A percentile compares a stretch with the other conserved stretches of the same genome.
Conservation (phyloP, 2,113 vertebrate genomes). For the Psettodes erumei region DNA sequence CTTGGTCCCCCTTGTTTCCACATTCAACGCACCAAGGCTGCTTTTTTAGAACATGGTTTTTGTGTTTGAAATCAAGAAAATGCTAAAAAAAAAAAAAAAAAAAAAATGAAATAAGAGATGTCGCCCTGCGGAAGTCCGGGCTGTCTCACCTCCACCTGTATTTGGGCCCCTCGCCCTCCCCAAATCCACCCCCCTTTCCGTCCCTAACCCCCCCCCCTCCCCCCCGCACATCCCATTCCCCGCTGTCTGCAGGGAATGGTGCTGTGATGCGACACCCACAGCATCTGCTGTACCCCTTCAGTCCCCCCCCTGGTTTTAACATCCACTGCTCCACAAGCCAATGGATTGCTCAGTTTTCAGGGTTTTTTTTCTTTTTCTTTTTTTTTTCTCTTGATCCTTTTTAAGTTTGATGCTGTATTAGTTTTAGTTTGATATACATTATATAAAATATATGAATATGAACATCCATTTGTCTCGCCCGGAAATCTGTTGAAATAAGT, state of each 20-base stretch:
- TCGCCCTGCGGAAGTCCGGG: slow-evolving; percentile 66
- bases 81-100: slow-evolving; percentile 49
- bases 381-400: slow-evolving; percentile 70
- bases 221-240: slow-evolving; percentile 17
- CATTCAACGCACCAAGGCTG: slow-evolving; percentile 70
- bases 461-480: slow-evolving; percentile 77
- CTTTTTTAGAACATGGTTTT: slow-evolving; percentile 78
- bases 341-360: slow-evolving; percentile 58
- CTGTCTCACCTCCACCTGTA: slow-evolving; percentile 63
- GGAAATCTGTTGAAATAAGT: slow-evolving; percentile 64
- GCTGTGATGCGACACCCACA: slow-evolving; percentile 17
- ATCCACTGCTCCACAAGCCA: slow-evolving; percentile 60
- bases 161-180: slow-evolving; percentile 17
- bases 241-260: slow-evolving; percentile 19
- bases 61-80: slow-evolving; percentile 76
- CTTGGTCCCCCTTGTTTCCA: slow-evolving; percentile 55
- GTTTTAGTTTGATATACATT: slow-evolving; percentile 87
- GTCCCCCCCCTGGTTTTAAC: slow-evolving; percentile 63
- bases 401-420: slow-evolving; percentile 86
- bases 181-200: not conserved
- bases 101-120: slow-evolving; percentile 53
- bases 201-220: not conserved
- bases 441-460: slow-evolving; percentile 85
- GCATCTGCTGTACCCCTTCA: slow-evolving; percentile 28
- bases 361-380: slow-evolving; percentile 34